Percentiles rank a stretch among this genome's conserved stretches.
These are phyloP conservation scores for Embidobia sp. DNA, from an alignment of 2,888 invertebrate species.

Conservation along the genomic window DNA sequence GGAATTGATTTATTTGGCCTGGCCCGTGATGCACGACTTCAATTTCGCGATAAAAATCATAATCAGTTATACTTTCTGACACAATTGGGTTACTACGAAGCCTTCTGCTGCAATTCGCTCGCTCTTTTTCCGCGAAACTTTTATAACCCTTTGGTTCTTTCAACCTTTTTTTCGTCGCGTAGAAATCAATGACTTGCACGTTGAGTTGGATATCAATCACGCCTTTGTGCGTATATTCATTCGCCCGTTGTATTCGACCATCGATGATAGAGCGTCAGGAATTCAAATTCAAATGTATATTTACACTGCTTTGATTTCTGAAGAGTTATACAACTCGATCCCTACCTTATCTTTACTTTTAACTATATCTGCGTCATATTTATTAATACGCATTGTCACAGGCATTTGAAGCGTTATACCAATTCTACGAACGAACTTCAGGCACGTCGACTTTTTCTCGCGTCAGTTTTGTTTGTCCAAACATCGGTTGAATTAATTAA, in stretches of 20 bases:
- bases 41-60: slow-evolving; percentile 54
- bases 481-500: no score
- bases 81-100: slow-evolving; percentile 47
- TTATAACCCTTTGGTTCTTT: slow-evolving; percentile 22
- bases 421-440: neutral
- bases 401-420: neutral
- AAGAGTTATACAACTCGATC: slow-evolving; percentile 33
- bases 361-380: slow-evolving; percentile 9
- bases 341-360: slow-evolving; percentile 46
- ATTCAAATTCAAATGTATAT: slow-evolving; percentile 57
- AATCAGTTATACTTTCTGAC: slow-evolving; percentile 53
- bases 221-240: slow-evolving; percentile 47
- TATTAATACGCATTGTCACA: slow-evolving; percentile 28
- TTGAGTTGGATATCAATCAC: slow-evolving; percentile 56
- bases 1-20: slow-evolving; percentile 38
- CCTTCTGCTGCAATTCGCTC: slow-evolving; percentile 19
- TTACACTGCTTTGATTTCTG: slow-evolving; percentile 52
- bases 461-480: no score
- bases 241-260: slow-evolving; percentile 45
- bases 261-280: slow-evolving; percentile 48
- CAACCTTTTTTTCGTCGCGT: slow-evolving; percentile 4
- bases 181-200: slow-evolving; percentile 53
- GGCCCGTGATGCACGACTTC: slow-evolving; percentile 38
- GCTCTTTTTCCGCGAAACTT: slow-evolving; percentile 48
- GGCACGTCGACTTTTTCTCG: neutral